These are phyloP conservation scores for Neosalanx taihuensis DNA, from an alignment of 2,797 vertebrate genomes.

Conservation along the genomic window DNA sequence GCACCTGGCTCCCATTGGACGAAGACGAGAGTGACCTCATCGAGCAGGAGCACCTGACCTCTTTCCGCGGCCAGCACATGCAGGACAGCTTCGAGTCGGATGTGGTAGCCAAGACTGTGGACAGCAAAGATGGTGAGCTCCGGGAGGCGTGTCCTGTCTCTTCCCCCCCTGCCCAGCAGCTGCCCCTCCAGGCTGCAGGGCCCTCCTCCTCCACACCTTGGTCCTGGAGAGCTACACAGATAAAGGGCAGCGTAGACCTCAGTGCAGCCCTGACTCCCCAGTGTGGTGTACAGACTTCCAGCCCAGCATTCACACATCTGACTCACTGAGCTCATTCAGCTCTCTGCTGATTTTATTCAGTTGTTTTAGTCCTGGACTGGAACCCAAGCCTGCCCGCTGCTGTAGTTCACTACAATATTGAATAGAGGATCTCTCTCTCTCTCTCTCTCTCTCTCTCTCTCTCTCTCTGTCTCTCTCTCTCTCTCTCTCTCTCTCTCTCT, in stretches of 20 bases:
- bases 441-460: too few species aligned
- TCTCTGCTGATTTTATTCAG: neutral
- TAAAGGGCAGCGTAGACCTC: too few species aligned
- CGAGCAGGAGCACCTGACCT: slow-evolving; percentile 87
- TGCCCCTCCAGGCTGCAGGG: neutral
- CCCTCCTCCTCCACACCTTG: neutral
- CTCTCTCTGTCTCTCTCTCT: too few species aligned
- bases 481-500: too few species aligned
- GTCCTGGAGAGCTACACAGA: neutral
- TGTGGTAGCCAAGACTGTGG: slow-evolving; percentile 84
- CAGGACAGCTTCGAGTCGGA: slow-evolving; percentile 91
- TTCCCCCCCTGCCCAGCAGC: neutral
- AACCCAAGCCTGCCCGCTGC: neutral
- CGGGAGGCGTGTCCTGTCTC: neutral
- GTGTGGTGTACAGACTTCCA: neutral
- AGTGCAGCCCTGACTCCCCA: neutral
- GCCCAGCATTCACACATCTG: neutral
- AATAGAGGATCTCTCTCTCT: too few species aligned
- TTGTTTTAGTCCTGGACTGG: neutral
- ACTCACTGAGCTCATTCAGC: neutral
- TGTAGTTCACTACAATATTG: neutral
- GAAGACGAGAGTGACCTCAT: slow-evolving; percentile 96
- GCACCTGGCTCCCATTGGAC: slow-evolving; percentile 94
- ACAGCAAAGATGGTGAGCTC: slow-evolving; percentile 94
- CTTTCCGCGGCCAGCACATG: slow-evolving; percentile 89